Percentiles rank a stretch among this genome's conserved stretches.
phyloP scores from a whole-genome alignment of 2,888 invertebrate species.

The Acholoe squamosa region DNA sequence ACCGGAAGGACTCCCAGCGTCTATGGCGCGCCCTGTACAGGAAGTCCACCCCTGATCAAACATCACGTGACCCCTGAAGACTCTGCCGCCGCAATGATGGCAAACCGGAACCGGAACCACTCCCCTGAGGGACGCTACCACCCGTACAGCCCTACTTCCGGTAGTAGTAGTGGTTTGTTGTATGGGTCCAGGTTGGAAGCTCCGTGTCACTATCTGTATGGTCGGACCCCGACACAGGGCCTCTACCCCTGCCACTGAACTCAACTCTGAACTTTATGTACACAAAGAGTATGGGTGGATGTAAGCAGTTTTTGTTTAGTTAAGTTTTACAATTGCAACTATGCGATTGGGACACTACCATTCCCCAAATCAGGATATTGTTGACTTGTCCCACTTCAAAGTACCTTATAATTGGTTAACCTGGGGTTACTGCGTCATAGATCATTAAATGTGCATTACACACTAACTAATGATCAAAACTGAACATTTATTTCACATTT shows the following conservation, averaged over 20 bases:
- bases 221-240: neutral
- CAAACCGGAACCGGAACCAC: neutral
- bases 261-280: neutral
- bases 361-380: too few species aligned
- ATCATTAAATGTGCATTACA: too few species aligned
- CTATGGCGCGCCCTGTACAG: neutral
- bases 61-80: neutral
- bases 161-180: neutral
- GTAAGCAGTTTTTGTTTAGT: too few species aligned
- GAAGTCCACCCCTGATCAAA: neutral
- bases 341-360: too few species aligned
- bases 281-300: too few species aligned
- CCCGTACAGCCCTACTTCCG: neutral
- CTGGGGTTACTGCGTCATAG: too few species aligned
- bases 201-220: neutral
- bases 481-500: too few species aligned
- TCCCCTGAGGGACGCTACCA: neutral
- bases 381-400: too few species aligned
- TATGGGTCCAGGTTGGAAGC: neutral
- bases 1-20: neutral
- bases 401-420: too few species aligned
- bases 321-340: too few species aligned
- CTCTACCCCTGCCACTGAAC: conserved; percentile 18
- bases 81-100: neutral
- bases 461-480: too few species aligned